A percentile compares a stretch with the other conserved stretches of the same genome.
phyloP scores from a whole-genome alignment of 2,797 vertebrate species.

The Amblyraja radiata region DNA sequence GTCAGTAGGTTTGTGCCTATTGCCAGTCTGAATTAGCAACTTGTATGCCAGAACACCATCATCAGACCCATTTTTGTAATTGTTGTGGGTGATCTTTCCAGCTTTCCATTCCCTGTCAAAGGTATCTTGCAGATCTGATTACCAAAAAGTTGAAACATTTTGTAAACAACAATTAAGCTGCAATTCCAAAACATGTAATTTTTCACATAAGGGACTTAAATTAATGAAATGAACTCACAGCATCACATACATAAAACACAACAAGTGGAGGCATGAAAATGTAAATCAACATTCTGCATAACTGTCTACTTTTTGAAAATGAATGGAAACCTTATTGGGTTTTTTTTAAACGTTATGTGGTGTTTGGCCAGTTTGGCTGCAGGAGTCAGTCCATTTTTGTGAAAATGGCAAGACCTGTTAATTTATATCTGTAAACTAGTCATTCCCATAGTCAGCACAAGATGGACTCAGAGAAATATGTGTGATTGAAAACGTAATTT shows the following conservation, averaged over 20 bases:
- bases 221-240: too few species aligned
- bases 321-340: background rate
- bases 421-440: background rate
- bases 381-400: background rate
- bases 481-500: too few species aligned
- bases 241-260: background rate
- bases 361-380: too few species aligned
- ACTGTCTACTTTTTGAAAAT: background rate
- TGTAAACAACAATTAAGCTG: background rate
- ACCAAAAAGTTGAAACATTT: constrained; percentile 39
- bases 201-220: background rate
- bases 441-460: background rate
- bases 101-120: constrained; percentile 91
- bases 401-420: background rate
- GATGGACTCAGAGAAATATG: too few species aligned
- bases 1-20: constrained; percentile 83
- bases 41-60: constrained; percentile 90
- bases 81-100: constrained; percentile 76
- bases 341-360: too few species aligned
- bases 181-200: background rate
- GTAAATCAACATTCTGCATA: background rate
- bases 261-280: background rate
- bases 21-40: constrained; percentile 89
- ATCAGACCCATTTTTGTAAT: constrained; percentile 86
- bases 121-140: constrained; percentile 81